phyloP scores from a whole-genome alignment of 92 coral and sea anemone species.

The Paramuricea clavata region DNA sequence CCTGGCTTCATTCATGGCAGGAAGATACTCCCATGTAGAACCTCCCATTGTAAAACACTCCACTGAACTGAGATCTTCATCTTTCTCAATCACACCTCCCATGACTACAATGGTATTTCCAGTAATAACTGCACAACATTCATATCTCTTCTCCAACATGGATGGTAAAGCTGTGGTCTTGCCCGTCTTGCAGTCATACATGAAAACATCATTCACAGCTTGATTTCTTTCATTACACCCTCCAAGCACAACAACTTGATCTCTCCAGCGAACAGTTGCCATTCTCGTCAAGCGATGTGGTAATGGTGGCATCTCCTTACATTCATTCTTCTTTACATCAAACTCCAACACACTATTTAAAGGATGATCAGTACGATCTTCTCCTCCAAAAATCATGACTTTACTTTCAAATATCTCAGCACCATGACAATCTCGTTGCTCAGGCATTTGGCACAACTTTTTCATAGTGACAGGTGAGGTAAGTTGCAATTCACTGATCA shows the following conservation, averaged over 20 bases:
- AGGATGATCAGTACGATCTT: background rate
- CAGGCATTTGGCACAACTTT: slow-evolving; percentile 23
- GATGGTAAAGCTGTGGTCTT: slow-evolving; percentile 1
- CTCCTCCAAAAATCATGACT: slow-evolving; percentile 16
- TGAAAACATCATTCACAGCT: background rate
- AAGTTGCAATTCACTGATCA: background rate
- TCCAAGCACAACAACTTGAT: slow-evolving; percentile 14
- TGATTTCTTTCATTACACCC: background rate
- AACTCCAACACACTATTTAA: slow-evolving; percentile 14
- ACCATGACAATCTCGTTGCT: slow-evolving; percentile 22
- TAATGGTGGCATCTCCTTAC: slow-evolving; percentile 20
- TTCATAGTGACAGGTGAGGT: background rate
- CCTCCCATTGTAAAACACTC: slow-evolving; percentile 7
- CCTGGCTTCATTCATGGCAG: background rate
- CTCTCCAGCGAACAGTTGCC: slow-evolving; percentile 27
- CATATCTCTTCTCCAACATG: background rate
- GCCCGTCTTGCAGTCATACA: slow-evolving; percentile 12
- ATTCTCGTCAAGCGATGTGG: background rate
- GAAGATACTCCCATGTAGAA: background rate
- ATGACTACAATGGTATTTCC: background rate
- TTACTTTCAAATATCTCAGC: slow-evolving; percentile 18
- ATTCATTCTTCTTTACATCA: slow-evolving; percentile 12
- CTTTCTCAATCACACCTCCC: background rate
- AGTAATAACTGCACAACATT: background rate
- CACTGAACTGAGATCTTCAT: background rate